phyloP scores from a whole-genome alignment of 2,797 vertebrate species.

The Neopelma chrysocephalum region DNA sequence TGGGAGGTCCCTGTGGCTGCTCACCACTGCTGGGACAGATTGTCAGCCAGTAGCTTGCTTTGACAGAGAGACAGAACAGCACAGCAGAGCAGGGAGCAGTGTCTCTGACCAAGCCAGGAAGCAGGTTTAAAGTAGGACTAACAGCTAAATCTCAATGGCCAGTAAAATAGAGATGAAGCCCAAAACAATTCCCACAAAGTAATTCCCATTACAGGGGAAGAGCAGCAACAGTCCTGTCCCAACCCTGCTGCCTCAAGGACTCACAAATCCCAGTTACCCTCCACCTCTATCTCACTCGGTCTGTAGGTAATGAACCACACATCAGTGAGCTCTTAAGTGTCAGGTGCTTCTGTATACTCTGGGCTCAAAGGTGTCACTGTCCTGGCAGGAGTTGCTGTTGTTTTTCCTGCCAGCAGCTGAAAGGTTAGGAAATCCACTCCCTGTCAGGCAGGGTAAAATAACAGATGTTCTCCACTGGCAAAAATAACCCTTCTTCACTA shows the following conservation, averaged over 20 bases:
- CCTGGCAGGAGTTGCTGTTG: background rate
- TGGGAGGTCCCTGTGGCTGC: background rate
- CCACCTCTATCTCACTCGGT: background rate
- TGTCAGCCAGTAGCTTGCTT: background rate
- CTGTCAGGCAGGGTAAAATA: background rate
- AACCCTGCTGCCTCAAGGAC: background rate
- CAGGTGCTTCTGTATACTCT: background rate
- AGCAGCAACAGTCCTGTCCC: background rate
- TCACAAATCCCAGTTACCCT: background rate
- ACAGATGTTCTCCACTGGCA: background rate
- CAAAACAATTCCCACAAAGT: background rate
- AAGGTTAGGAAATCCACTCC: background rate
- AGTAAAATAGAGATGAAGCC: background rate
- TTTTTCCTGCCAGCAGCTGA: background rate
- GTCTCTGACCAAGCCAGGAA: background rate
- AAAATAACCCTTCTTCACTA: background rate
- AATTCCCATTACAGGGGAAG: background rate
- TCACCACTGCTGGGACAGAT: background rate
- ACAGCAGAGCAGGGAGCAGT: background rate
- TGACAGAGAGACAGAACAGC: background rate
- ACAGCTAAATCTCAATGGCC: background rate
- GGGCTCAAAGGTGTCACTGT: background rate
- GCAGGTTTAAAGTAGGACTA: background rate
- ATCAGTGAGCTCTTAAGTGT: rapidly evolving
- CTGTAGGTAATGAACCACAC: background rate